Conservation (phyloP, 2,113 vertebrate genomes). For the Sprattus sprattus region DNA sequence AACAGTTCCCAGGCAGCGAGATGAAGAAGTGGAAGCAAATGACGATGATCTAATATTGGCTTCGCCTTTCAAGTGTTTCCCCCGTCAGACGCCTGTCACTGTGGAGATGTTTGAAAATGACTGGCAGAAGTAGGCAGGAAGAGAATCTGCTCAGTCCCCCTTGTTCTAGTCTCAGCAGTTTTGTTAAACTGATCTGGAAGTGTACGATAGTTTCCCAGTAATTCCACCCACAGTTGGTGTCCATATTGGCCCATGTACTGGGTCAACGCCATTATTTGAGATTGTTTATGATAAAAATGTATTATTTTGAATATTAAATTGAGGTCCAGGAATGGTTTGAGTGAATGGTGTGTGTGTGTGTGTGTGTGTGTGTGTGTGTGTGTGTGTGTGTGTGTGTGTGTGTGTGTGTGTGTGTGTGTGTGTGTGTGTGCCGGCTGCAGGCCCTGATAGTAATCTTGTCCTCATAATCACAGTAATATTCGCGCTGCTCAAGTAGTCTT, state of each 20-base stretch:
- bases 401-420: background rate
- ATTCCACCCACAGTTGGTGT: background rate
- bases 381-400: background rate
- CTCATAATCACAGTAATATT: background rate
- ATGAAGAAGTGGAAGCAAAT: slow-evolving; percentile 31
- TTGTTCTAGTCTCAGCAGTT: background rate
- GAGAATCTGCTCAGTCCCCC: background rate
- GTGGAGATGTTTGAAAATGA: slow-evolving; percentile 30
- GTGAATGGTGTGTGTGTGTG: too few relatives aligned
- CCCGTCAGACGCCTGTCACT: slow-evolving; percentile 42
- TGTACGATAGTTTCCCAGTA: background rate
- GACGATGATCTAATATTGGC: slow-evolving; percentile 45
- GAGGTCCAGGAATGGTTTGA: background rate
- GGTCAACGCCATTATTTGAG: background rate
- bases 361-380: background rate
- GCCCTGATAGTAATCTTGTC: slow-evolving; percentile 3
- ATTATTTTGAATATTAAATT: background rate
- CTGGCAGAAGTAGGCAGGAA: background rate
- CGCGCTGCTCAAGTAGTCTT: background rate
- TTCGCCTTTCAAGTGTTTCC: slow-evolving; percentile 50
- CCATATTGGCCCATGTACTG: background rate
- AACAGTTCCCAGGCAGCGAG: slow-evolving; percentile 36
- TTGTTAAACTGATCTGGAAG: background rate
- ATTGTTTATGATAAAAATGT: background rate
- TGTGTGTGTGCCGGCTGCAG: background rate